phyloP scores from a whole-genome alignment of 2,888 invertebrate species.

The Onchidella celtica region DNA sequence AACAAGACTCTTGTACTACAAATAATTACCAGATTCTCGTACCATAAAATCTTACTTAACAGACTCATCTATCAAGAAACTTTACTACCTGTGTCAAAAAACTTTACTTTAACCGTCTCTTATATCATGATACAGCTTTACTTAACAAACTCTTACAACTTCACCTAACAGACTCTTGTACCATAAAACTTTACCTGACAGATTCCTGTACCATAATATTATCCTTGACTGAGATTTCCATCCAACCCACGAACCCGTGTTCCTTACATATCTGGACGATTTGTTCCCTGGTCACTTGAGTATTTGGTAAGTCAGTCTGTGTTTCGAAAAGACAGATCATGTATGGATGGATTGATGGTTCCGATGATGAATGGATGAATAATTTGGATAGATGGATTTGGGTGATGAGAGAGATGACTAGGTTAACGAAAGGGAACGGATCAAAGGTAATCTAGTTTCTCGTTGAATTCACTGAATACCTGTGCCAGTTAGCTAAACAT shows the following conservation, averaged over 20 bases:
- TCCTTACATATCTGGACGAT: conserved; percentile 97
- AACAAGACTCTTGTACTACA: too few species aligned
- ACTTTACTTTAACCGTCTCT: too few species aligned
- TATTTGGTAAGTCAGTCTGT: conserved; percentile 73
- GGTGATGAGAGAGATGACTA: not conserved
- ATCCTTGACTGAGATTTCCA: conserved; percentile 97
- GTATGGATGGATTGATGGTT: not conserved
- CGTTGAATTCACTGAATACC: too few species aligned
- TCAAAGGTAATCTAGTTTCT: not conserved
- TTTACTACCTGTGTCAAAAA: too few species aligned
- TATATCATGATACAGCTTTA: too few species aligned
- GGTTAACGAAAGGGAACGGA: not conserved
- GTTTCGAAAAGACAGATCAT: conserved; percentile 11
- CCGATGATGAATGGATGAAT: conserved; percentile 4
- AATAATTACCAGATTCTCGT: too few species aligned
- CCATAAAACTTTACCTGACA: not conserved
- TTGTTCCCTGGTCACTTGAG: conserved; percentile 81
- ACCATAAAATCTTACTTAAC: too few species aligned
- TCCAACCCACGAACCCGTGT: conserved; percentile 96
- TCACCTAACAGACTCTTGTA: too few species aligned
- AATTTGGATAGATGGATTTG: not conserved
- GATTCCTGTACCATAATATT: conserved; percentile 81
- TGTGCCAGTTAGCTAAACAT: too few species aligned
- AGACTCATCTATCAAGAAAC: too few species aligned
- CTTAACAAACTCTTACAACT: too few species aligned